phyloP scores from a whole-genome alignment of 1,140 invertebrate genomes.

The Dysdera silvatica region DNA sequence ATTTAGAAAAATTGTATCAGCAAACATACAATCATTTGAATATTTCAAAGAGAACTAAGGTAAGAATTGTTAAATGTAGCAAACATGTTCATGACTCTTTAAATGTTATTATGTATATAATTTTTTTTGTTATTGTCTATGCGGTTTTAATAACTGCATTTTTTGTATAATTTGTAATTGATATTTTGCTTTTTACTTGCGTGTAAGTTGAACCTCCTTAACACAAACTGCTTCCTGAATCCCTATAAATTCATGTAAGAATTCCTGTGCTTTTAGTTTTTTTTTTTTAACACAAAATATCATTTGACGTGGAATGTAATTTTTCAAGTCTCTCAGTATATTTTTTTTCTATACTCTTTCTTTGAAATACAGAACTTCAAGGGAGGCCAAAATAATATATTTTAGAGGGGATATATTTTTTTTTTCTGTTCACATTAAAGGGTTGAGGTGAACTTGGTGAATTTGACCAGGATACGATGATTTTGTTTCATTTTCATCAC shows the following conservation, averaged over 20 bases:
- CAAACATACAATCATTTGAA: slow-evolving; percentile 73
- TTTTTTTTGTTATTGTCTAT: background rate
- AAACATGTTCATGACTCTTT: background rate
- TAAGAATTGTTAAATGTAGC: slow-evolving; percentile 36
- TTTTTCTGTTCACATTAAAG: background rate
- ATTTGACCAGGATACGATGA: background rate
- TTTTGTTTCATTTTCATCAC: too few species aligned
- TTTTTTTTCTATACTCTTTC: too few species aligned
- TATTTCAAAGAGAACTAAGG: slow-evolving; percentile 70
- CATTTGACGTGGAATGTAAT: too few species aligned
- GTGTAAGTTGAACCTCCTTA: too few species aligned
- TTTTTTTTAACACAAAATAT: too few species aligned
- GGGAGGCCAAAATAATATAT: background rate
- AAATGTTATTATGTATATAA: background rate
- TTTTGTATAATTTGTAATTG: too few species aligned
- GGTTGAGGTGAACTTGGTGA: background rate
- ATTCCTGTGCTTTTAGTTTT: too few species aligned
- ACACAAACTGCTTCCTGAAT: too few species aligned
- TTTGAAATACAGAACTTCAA: background rate
- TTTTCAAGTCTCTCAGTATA: too few species aligned
- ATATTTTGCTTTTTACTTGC: too few species aligned
- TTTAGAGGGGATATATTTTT: background rate
- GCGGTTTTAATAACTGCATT: too few species aligned
- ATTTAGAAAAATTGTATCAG: slow-evolving; percentile 72
- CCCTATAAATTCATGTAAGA: too few species aligned